A percentile compares a stretch with the other conserved stretches of the same genome.
Evolutionary conservation across 2,113 vertebrate genomes (phyloP).

Genomic region (Artemisiospiza belli): DNA sequence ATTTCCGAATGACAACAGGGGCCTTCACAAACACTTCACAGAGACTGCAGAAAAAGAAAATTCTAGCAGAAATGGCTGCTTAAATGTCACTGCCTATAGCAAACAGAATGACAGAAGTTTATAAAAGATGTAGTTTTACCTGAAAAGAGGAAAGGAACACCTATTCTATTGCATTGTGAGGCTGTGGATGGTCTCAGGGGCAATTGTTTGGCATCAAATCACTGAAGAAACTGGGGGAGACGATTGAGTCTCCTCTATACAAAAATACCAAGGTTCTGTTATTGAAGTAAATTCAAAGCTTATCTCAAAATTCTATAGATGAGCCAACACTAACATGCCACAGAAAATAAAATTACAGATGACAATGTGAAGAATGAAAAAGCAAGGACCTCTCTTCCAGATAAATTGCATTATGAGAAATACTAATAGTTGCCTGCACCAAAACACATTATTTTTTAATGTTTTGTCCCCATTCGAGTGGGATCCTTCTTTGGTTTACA

Average conservation of each 20-base stretch:
- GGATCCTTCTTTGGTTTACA: neutral
- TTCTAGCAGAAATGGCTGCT: neutral
- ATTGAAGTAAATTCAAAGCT: neutral
- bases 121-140: neutral
- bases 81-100: slow-evolving; percentile 18
- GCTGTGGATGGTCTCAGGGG: neutral
- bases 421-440: neutral
- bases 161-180: neutral
- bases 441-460: neutral
- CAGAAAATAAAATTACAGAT: neutral
- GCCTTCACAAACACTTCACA: neutral
- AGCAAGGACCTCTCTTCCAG: neutral
- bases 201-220: neutral
- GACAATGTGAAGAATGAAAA: neutral
- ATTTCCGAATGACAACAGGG: neutral
- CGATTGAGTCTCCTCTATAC: neutral
- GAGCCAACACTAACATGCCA: neutral
- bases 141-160: neutral
- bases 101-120: slow-evolving; percentile 4
- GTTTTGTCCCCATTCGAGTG: neutral
- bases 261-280: neutral
- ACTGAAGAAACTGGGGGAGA: neutral
- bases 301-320: neutral
- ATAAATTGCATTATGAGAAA: neutral
- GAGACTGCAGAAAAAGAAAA: neutral